phyloP scores from a whole-genome alignment of 1,140 invertebrate species.

The Arion vulgaris region DNA sequence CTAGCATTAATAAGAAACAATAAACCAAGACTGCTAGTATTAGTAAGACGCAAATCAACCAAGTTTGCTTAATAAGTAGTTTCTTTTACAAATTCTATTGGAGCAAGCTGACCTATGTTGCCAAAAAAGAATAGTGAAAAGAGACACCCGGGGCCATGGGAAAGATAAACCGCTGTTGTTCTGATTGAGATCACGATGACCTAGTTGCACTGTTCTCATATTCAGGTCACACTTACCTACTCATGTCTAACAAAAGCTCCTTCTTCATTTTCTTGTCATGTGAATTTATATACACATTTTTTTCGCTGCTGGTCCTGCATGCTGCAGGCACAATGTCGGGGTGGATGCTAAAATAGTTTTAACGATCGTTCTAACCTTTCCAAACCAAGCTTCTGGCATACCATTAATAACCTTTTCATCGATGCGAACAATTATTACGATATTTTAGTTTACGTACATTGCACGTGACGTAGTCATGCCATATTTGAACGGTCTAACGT shows the following conservation, averaged over 20 bases:
- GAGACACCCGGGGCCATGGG: neutral
- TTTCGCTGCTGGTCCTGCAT: no score
- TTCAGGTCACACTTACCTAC: neutral
- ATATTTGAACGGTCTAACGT: no score
- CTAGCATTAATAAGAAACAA: no score
- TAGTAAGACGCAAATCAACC: no score
- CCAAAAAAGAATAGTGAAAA: neutral
- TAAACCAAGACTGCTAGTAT: no score
- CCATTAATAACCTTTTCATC: neutral
- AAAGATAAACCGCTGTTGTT: neutral
- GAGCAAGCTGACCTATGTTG: neutral
- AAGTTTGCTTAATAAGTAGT: no score
- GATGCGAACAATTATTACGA: neutral
- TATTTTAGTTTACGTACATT: neutral
- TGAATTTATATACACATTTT: neutral
- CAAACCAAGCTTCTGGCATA: neutral
- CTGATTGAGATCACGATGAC: neutral
- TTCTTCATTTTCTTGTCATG: neutral
- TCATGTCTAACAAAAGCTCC: neutral
- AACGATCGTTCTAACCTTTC: neutral
- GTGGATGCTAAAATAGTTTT: neutral
- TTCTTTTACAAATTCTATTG: no score
- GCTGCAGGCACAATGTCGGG: neutral
- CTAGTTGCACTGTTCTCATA: neutral
- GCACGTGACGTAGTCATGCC: no score